Base-by-base conservation (phyloP, 2,888 invertebrate genomes). In the Aporophyla lueneburgensis region DNA sequence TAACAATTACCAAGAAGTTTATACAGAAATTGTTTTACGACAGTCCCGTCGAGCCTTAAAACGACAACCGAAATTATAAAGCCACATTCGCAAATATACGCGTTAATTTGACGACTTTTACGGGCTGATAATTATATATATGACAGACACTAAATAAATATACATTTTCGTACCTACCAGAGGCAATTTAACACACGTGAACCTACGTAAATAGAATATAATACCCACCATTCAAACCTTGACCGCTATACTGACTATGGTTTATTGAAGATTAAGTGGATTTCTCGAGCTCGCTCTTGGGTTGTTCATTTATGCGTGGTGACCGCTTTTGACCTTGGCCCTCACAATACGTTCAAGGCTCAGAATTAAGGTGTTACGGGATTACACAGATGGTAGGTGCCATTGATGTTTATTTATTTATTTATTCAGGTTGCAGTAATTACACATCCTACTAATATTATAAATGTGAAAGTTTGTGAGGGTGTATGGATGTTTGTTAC, bases 261-360 rank as follows among this genome's bases (percentile, higher is more conserved):
- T 81, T 74, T 81, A 83, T 63, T 79, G 67, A 51, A 74, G 79
- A 79, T 81, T 81, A 81, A 74, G 62, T 63, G 74, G 74, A 70
- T 83, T 71, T 68, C 43, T 58, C 53, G 56, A 54, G 74, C 67
- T 80, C 53, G 19, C 54, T 63, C 71, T 68, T 19, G 49, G 74
- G 67, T 68, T 71, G 43, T 74, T 83, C 67, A 81, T 78, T 63
- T 62, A 33, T 27, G 51, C 69, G 65, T 76, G 46, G 53, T 19
- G 54, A 24, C 7, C 2, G 9, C 33, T 27, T 54, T 53, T 70
- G 43, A 74, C 83, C 81, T 70, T 81, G 58, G 24, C 24, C 58
- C 21, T 14, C 12, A 66, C 56, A 76, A 61, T 81, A 70, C 12
- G 59, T 66, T 81, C 43, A 76, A 61, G 56, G n/a, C 59, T 7